Evolutionary conservation across 2,888 invertebrate genomes (phyloP).

Genomic region (Criorhina ranunculi): DNA sequence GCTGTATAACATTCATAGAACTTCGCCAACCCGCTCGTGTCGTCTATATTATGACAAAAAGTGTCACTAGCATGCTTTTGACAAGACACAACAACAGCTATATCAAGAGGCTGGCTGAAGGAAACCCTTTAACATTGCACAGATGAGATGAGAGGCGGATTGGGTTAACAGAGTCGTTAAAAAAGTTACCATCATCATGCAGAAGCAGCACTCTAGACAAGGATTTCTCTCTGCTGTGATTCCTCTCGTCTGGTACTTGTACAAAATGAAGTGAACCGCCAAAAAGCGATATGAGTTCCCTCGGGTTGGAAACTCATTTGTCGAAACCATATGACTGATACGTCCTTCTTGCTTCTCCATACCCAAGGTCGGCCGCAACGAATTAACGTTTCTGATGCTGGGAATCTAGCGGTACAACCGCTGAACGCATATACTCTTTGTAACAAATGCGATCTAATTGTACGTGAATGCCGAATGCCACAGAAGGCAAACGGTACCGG

Average conservation of each 20-base stretch:
- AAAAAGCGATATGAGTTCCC: slow-evolving; percentile 47
- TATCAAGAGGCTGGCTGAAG: not conserved
- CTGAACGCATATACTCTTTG: slow-evolving; percentile 52
- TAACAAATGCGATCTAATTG: slow-evolving; percentile 58
- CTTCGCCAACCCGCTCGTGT: not conserved
- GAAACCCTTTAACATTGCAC: slow-evolving; percentile 38
- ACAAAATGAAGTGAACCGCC: slow-evolving; percentile 42
- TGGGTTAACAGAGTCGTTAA: slow-evolving; percentile 54
- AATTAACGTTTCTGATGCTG: slow-evolving; percentile 22
- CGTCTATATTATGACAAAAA: slow-evolving; percentile 12
- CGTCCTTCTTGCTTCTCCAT: not conserved
- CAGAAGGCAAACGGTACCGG: not conserved
- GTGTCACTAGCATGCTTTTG: slow-evolving; percentile 21
- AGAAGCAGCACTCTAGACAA: slow-evolving; percentile 1
- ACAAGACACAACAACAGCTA: slow-evolving; percentile 14
- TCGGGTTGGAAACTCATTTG: slow-evolving; percentile 61
- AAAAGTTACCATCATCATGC: slow-evolving; percentile 42
- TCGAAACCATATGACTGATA: slow-evolving; percentile 42
- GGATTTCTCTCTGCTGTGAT: slow-evolving; percentile 16
- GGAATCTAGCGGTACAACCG: not conserved
- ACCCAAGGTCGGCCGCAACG: not conserved
- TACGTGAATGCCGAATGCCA: slow-evolving; percentile 29
- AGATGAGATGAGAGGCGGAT: slow-evolving; percentile 45
- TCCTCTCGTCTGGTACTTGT: slow-evolving; percentile 9
- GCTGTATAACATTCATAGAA: not conserved